phyloP scores from a whole-genome alignment of 1,140 invertebrate genomes.

The Heterodera carotae region DNA sequence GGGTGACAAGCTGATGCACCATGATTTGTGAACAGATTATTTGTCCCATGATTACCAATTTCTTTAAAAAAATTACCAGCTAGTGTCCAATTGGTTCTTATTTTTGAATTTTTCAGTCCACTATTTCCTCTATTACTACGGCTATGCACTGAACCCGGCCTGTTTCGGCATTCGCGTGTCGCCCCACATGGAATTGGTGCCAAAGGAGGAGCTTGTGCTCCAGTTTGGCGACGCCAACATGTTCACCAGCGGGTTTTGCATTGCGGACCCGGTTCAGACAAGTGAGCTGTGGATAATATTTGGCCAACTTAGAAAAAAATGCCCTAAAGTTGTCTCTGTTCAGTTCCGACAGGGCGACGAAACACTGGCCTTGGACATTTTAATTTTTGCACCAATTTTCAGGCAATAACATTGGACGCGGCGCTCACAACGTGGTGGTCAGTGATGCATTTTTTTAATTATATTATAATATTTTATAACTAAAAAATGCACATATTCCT shows the following conservation, averaged over 20 bases:
- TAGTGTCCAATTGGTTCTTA: too few species aligned
- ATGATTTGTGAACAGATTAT: too few species aligned
- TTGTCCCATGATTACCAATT: too few species aligned
- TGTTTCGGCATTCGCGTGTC: constrained; percentile 25
- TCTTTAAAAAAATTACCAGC: too few species aligned
- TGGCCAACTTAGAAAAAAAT: too few species aligned
- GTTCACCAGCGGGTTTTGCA: constrained; percentile 21
- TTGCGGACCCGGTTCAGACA: constrained; percentile 22
- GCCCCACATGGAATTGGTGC: background rate
- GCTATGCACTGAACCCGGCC: constrained; percentile 25
- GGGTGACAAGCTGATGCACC: too few species aligned
- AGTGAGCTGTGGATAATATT: too few species aligned
- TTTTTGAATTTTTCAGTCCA: constrained; percentile 6
- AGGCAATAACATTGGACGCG: constrained; percentile 50
- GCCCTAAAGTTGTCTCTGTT: too few species aligned
- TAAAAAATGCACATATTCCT: too few species aligned
- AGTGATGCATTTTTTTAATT: background rate
- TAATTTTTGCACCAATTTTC: constrained; percentile 22
- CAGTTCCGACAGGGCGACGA: too few species aligned
- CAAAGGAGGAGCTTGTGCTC: constrained; percentile 5
- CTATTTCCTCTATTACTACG: constrained; percentile 38
- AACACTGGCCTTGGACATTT: too few species aligned
- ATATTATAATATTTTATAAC: too few species aligned
- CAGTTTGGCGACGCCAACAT: constrained; percentile 22
- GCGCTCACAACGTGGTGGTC: constrained; percentile 40